These are phyloP conservation scores for Petaurus breviceps DNA, from an alignment of 2,113 vertebrate species.

Conservation along the genomic window DNA sequence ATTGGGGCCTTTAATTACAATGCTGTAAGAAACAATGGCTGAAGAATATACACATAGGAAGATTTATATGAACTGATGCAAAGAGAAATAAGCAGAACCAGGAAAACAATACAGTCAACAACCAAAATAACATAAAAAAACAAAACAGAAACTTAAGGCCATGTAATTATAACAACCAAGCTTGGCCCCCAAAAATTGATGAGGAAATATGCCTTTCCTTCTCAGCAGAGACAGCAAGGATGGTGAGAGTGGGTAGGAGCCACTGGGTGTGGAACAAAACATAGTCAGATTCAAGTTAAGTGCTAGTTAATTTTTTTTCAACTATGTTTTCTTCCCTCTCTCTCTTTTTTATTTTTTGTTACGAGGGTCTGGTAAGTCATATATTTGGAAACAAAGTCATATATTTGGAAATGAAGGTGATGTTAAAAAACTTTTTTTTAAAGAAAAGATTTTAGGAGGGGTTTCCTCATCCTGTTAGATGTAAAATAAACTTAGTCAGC, in stretches of 20 bases:
- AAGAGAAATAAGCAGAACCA: too few relatives aligned
- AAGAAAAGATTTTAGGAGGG: neutral
- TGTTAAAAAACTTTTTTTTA: neutral
- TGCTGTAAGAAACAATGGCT: too few relatives aligned
- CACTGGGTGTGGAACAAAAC: neutral
- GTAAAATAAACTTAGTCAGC: neutral
- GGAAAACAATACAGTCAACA: too few relatives aligned
- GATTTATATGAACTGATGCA: too few relatives aligned
- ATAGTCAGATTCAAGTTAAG: neutral
- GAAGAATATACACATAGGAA: too few relatives aligned
- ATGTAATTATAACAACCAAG: too few relatives aligned
- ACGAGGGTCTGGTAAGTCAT: neutral
- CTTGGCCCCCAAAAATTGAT: too few relatives aligned
- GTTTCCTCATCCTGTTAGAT: neutral
- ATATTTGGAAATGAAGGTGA: neutral
- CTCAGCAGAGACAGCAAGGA: too few relatives aligned
- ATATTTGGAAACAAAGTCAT: neutral
- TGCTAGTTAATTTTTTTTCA: neutral
- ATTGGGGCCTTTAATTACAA: neutral
- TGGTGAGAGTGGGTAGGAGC: neutral
- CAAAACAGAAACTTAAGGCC: too few relatives aligned
- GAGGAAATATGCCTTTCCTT: too few relatives aligned
- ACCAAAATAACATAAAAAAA: too few relatives aligned
- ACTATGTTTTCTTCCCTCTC: neutral
- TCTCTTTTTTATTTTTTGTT: neutral